Percentiles rank a stretch among this genome's conserved stretches.
phyloP scores from a whole-genome alignment of 2,888 invertebrate species.

The Cerceris ruficornis region DNA sequence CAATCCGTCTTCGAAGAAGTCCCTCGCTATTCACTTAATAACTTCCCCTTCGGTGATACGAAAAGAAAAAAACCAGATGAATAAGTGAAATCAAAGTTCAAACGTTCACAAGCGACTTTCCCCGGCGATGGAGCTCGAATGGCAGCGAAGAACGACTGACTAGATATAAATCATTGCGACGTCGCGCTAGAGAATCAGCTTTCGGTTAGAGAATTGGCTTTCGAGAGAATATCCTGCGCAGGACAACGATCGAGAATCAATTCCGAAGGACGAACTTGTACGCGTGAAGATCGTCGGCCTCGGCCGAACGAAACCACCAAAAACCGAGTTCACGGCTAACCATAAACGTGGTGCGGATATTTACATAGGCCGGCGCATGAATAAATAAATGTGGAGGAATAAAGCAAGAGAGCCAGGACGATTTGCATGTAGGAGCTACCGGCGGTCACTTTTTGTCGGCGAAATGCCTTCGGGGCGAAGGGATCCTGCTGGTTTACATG shows the following conservation, averaged over 20 bases:
- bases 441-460: slow-evolving; percentile 27
- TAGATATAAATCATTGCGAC: neutral
- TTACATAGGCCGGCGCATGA: slow-evolving; percentile 48
- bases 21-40: neutral
- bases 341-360: slow-evolving; percentile 40
- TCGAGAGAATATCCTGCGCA: too few relatives aligned
- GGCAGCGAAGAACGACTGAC: neutral
- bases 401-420: slow-evolving; percentile 21
- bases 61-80: neutral
- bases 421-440: slow-evolving; percentile 52
- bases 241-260: neutral
- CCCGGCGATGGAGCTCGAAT: neutral
- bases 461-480: slow-evolving; percentile 7
- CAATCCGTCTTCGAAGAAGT: neutral
- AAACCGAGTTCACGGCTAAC: slow-evolving; percentile 13
- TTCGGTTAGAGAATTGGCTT: too few relatives aligned
- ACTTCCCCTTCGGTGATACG: neutral
- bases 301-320: too few relatives aligned
- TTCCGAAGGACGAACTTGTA: neutral
- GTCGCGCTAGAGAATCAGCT: neutral
- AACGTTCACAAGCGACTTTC: slow-evolving; percentile 38
- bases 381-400: slow-evolving; percentile 47
- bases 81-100: slow-evolving; percentile 35
- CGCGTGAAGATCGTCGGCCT: neutral
- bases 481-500: slow-evolving; percentile 41